Evolutionary conservation across 2,888 invertebrate genomes (phyloP).

Genomic region (Campoplex capitator): DNA sequence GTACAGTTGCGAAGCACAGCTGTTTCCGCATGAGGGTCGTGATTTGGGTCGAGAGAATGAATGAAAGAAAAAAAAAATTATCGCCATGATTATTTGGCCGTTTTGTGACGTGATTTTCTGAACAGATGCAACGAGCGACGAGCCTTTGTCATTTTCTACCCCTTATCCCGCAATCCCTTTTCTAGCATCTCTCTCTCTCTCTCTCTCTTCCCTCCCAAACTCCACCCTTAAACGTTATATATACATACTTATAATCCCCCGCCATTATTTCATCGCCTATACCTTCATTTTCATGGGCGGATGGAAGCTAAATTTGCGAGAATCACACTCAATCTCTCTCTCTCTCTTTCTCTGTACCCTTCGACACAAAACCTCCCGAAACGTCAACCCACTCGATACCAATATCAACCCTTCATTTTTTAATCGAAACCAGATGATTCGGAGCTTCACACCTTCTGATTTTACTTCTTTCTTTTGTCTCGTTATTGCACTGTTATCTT

Average conservation of each 20-base stretch:
- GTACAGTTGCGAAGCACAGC: constrained; percentile 55
- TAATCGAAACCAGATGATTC: not conserved
- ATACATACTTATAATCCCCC: not conserved
- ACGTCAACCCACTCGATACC: not conserved
- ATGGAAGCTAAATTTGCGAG: not conserved
- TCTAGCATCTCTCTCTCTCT: constrained; percentile 10
- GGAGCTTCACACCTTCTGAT: not conserved
- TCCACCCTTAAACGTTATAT: not conserved
- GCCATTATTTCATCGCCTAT: not conserved
- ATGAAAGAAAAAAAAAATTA: not conserved
- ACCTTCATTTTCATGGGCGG: not conserved
- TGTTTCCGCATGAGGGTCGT: constrained; percentile 24
- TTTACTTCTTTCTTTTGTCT: not conserved
- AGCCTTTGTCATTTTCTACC: constrained; percentile 50
- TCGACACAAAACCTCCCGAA: not conserved
- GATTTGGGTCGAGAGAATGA: not conserved
- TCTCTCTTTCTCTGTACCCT: not conserved
- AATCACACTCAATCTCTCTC: not conserved
- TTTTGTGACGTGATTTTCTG: constrained; percentile 42
- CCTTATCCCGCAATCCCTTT: not conserved
- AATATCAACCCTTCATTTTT: not conserved
- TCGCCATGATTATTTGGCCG: constrained; percentile 14
- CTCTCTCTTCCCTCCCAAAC: not conserved
- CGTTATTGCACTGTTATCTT: not conserved
- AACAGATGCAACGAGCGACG: constrained; percentile 57